phyloP scores from a whole-genome alignment of 1,140 invertebrate species.

The Papilio helenus region DNA sequence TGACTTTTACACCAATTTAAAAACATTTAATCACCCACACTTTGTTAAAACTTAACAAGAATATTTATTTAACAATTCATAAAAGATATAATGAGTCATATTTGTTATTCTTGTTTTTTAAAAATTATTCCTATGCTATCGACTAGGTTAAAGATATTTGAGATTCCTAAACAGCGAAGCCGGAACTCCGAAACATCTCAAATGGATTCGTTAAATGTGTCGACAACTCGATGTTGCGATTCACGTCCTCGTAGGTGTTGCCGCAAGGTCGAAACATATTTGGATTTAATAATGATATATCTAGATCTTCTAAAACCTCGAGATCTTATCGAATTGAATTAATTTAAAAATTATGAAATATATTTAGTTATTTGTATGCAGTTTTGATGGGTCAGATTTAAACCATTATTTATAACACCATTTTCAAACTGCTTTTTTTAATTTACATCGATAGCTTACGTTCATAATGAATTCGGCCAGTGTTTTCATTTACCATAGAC shows the following conservation, averaged over 20 bases:
- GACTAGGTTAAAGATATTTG: background rate
- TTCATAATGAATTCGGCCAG: no score
- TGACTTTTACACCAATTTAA: no score
- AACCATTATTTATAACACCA: background rate
- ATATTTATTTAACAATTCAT: background rate
- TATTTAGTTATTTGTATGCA: background rate
- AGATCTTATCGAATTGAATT: background rate
- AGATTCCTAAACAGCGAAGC: conserved; percentile 25
- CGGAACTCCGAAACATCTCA: conserved; percentile 7
- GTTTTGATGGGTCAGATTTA: background rate
- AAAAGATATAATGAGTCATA: background rate
- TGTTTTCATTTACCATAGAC: no score
- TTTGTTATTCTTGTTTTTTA: conserved; percentile 5
- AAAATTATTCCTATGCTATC: background rate
- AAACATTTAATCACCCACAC: no score
- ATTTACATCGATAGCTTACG: no score
- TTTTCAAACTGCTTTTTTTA: no score
- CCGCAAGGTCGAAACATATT: background rate
- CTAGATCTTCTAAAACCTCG: conserved; percentile 17
- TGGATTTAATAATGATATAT: background rate
- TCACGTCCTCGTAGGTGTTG: background rate
- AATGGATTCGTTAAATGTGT: conserved; percentile 4
- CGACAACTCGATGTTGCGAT: background rate
- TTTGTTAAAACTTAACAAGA: no score
- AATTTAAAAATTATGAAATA: conserved; percentile 7